Percentiles rank a stretch among this genome's conserved stretches.
Conservation (phyloP, 2,888 invertebrate species). For the Drosophila anomelani region DNA sequence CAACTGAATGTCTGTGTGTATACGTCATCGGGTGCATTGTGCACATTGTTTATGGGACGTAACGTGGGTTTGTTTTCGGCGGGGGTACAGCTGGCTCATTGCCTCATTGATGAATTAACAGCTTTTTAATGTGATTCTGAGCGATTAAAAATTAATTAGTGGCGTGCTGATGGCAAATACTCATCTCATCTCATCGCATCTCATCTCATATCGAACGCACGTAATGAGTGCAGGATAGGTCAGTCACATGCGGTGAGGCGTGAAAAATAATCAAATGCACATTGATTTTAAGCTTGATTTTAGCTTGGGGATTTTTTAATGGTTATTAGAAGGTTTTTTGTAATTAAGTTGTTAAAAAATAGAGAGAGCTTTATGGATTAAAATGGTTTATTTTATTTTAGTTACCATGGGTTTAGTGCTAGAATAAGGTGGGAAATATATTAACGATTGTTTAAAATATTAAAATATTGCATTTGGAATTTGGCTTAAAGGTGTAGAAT, state of each 20-base stretch:
- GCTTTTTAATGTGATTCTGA: slow-evolving; percentile 43
- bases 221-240: slow-evolving; percentile 41
- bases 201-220: neutral
- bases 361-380: neutral
- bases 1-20: slow-evolving; percentile 7
- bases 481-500: too few relatives aligned
- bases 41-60: slow-evolving; percentile 18
- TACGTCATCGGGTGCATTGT: slow-evolving; percentile 42
- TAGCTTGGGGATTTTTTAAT: neutral
- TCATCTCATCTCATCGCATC: slow-evolving; percentile 16
- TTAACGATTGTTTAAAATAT: too few relatives aligned
- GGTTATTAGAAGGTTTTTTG: neutral
- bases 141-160: slow-evolving; percentile 44
- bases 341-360: neutral
- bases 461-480: too few relatives aligned
- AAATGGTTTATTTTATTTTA: neutral
- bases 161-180: slow-evolving; percentile 7
- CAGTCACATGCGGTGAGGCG: slow-evolving; percentile 39
- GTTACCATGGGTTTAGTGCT: neutral
- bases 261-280: slow-evolving; percentile 17
- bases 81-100: slow-evolving; percentile 18
- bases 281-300: neutral
- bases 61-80: slow-evolving; percentile 1
- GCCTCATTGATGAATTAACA: slow-evolving; percentile 49
- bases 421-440: neutral